Evolutionary conservation across 2,113 vertebrate genomes (phyloP).

Genomic region (Lophius piscatorius): DNA sequence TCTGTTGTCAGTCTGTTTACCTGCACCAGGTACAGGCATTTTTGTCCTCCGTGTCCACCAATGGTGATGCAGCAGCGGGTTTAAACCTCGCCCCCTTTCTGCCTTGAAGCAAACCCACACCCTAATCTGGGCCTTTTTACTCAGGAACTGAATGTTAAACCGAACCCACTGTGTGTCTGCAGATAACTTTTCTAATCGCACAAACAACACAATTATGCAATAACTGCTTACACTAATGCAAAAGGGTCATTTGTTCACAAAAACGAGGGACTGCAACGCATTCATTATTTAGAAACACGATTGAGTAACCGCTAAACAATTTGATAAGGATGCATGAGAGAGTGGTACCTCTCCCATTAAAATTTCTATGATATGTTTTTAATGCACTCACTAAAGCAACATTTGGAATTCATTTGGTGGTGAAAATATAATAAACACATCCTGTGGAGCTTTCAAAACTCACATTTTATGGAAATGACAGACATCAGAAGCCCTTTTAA

Average conservation of each 20-base stretch:
- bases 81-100: slow-evolving; percentile 50
- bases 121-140: slow-evolving; percentile 48
- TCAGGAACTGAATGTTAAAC: slow-evolving; percentile 17
- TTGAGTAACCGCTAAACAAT: too few species aligned
- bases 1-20: slow-evolving; percentile 72
- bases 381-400: not conserved
- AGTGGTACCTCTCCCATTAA: too few species aligned
- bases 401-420: too few species aligned
- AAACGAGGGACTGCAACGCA: too few species aligned
- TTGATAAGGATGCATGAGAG: too few species aligned
- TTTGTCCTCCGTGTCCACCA: slow-evolving; percentile 76
- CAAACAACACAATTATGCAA: slow-evolving; percentile 19
- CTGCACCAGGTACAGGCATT: slow-evolving; percentile 76
- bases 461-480: slow-evolving; percentile 46
- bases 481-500: slow-evolving; percentile 41
- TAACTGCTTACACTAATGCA: not conserved
- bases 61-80: slow-evolving; percentile 55
- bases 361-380: too few species aligned
- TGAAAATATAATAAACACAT: slow-evolving; percentile 25
- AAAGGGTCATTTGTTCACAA: too few species aligned
- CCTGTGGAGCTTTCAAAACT: slow-evolving; percentile 27
- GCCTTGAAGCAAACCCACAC: slow-evolving; percentile 58
- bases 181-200: slow-evolving; percentile 20
- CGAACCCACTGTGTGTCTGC: slow-evolving; percentile 29
- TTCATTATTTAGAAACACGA: too few species aligned